Conservation (phyloP, 1,140 invertebrate genomes). For the Drosophila yakuba region DNA sequence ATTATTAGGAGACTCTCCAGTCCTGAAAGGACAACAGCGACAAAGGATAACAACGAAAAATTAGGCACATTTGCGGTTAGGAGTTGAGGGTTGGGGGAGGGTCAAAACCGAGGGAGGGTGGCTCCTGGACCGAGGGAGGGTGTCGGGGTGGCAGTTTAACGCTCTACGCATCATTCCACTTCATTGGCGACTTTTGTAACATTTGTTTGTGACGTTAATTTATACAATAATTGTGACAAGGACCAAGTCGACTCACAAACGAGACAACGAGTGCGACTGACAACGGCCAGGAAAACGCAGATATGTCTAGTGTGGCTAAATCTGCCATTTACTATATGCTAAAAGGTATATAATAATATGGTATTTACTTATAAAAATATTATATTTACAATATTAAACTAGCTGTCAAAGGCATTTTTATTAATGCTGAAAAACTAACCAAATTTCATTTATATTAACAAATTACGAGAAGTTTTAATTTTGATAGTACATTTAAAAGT, state of each 20-base stretch:
- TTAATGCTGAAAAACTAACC: too few species aligned
- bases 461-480: neutral
- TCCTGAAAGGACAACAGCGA: constrained; percentile 31
- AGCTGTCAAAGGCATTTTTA: too few species aligned
- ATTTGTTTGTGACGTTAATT: constrained; percentile 85
- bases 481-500: neutral
- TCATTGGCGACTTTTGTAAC: constrained; percentile 84
- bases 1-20: constrained; percentile 60
- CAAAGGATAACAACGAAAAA: constrained; percentile 83
- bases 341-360: too few species aligned
- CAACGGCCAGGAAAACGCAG: constrained; percentile 18
- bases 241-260: constrained; percentile 24
- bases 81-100: constrained; percentile 3
- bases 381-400: too few species aligned
- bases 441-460: too few species aligned
- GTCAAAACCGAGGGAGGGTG: constrained; percentile 5
- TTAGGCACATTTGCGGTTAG: constrained; percentile 80
- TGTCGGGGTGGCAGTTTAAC: constrained; percentile 33
- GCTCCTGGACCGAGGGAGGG: neutral
- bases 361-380: too few species aligned
- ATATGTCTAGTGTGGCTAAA: neutral
- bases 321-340: neutral
- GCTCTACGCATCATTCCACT: constrained; percentile 78
- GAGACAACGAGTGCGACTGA: constrained; percentile 49
- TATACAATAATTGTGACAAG: constrained; percentile 84